These are phyloP conservation scores for Notocelia uddmanniana DNA, from an alignment of 2,888 invertebrate genomes.

Conservation along the genomic window DNA sequence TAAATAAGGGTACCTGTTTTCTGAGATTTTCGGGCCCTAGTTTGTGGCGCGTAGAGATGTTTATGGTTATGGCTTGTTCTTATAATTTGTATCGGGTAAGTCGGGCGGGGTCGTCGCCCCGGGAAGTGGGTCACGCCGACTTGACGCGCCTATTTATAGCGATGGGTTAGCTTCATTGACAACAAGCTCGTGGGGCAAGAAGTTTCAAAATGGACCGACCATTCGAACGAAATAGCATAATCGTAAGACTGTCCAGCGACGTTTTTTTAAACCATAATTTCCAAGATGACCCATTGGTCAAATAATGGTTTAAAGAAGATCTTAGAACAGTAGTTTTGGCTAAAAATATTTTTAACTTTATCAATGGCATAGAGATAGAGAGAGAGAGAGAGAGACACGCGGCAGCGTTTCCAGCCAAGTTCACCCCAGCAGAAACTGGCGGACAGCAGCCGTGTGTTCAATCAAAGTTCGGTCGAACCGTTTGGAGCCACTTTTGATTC, in stretches of 20 bases:
- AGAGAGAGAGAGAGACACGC: too few species aligned
- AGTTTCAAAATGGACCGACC: slow-evolving; percentile 37
- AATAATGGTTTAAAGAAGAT: too few species aligned
- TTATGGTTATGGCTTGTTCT: slow-evolving; percentile 24
- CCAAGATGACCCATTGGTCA: too few species aligned
- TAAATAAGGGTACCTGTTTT: not conserved
- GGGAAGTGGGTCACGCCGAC: slow-evolving; percentile 64
- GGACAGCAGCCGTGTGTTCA: too few species aligned
- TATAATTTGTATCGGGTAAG: slow-evolving; percentile 53
- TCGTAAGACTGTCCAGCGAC: not conserved
- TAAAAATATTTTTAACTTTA: too few species aligned
- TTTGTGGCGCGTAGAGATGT: not conserved
- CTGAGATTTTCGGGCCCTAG: slow-evolving; percentile 11
- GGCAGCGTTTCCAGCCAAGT: too few species aligned
- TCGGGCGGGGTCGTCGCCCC: slow-evolving; percentile 61
- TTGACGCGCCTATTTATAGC: slow-evolving; percentile 62
- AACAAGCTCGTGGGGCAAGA: slow-evolving; percentile 52
- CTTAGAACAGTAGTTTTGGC: too few species aligned
- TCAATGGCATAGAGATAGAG: too few species aligned
- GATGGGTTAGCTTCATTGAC: slow-evolving; percentile 60
- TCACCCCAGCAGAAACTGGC: too few species aligned
- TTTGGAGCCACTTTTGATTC: too few species aligned
- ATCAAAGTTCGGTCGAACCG: too few species aligned
- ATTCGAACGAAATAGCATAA: slow-evolving; percentile 7
- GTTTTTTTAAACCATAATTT: not conserved